A percentile compares a stretch with the other conserved stretches of the same genome.
These are phyloP conservation scores for Menura novaehollandiae DNA, from an alignment of 2,113 vertebrate species.

Conservation along the genomic window DNA sequence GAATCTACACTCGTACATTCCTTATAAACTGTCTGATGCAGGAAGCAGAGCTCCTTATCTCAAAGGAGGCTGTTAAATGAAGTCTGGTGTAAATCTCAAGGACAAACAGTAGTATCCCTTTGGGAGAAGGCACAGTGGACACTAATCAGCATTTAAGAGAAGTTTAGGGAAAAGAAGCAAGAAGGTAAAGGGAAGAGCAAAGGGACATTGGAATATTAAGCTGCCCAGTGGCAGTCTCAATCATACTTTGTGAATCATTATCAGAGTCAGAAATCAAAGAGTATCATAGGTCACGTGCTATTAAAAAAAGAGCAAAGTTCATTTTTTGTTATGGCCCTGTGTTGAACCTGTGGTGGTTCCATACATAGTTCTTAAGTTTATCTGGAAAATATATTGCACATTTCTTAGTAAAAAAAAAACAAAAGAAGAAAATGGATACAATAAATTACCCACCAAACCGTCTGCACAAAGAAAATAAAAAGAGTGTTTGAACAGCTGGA, in stretches of 20 bases:
- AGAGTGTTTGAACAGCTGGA: constrained; percentile 56
- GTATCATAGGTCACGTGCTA: neutral
- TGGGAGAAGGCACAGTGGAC: neutral
- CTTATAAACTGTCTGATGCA: neutral
- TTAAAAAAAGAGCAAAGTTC: neutral
- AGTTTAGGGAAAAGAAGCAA: neutral
- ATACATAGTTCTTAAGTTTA: neutral
- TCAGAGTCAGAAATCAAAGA: neutral
- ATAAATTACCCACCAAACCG: neutral
- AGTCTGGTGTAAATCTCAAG: neutral
- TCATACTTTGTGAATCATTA: neutral
- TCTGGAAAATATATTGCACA: constrained; percentile 26
- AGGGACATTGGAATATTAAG: neutral
- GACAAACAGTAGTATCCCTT: neutral
- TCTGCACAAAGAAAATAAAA: constrained; percentile 1
- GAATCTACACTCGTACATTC: neutral
- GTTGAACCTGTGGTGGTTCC: neutral
- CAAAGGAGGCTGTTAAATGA: neutral
- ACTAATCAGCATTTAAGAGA: neutral
- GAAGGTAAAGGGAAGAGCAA: neutral
- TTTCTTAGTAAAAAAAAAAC: neutral
- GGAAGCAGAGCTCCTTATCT: neutral
- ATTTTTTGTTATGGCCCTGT: neutral
- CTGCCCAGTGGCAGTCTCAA: neutral
- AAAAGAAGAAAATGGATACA: neutral